phyloP scores from a whole-genome alignment of 1,140 invertebrate genomes.

The Hypsibius dujardini region DNA sequence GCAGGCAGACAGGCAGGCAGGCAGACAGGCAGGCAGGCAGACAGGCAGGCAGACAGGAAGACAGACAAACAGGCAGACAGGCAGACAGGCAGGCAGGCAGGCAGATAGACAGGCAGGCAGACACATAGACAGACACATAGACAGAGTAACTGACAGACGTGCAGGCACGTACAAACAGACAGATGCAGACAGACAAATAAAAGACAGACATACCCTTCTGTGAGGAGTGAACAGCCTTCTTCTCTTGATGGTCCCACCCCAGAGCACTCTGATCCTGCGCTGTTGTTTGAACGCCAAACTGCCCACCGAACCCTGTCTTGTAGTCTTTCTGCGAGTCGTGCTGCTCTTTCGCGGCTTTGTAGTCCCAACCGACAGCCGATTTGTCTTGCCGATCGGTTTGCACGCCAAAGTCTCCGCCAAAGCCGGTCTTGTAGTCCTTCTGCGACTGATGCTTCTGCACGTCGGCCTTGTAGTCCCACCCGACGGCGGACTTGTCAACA shows the following conservation, averaged over 20 bases:
- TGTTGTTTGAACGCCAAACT: constrained; percentile 29
- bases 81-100: no score
- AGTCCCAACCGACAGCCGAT: constrained; percentile 55
- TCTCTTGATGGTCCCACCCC: constrained; percentile 15
- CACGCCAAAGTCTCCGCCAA: constrained; percentile 66
- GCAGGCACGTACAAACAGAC: no score
- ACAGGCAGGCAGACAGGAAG: no score
- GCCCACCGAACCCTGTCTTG: constrained; percentile 30
- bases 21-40: no score
- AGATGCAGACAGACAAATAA: no score
- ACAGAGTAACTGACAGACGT: no score
- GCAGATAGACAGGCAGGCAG: no score
- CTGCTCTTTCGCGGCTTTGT: constrained; percentile 32
- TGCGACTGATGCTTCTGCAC: constrained; percentile 55
- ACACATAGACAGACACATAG: no score
- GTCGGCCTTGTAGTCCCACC: constrained; percentile 67
- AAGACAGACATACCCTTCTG: background rate
- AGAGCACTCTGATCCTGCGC: constrained; percentile 23
- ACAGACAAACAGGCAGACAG: no score
- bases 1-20: no score
- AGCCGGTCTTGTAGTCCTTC: constrained; percentile 55
- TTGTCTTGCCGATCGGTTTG: constrained; percentile 59
- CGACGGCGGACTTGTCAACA: constrained; percentile 42
- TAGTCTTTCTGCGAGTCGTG: constrained; percentile 17
- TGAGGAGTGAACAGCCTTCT: background rate